Evolutionary conservation across 37 sponge, comb jelly and placozoan species (phyloP).

Genomic region (Ephydatia muelleri): DNA sequence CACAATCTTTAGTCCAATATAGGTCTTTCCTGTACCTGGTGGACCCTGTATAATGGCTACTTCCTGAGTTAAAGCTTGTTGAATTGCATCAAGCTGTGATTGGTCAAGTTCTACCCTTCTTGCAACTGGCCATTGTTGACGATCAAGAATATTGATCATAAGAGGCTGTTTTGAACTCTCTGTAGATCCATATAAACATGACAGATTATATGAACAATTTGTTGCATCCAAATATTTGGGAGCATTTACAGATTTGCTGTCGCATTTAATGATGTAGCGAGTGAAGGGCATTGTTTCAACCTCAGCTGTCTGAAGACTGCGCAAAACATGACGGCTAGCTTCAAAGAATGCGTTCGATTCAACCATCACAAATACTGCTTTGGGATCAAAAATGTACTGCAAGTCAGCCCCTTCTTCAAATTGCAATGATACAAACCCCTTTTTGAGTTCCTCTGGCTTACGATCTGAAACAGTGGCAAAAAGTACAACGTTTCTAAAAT

Average conservation of each 20-base stretch:
- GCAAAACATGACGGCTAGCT: constrained; percentile 80
- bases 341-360: constrained; percentile 90
- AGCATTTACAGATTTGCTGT: constrained; percentile 26
- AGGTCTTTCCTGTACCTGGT: constrained; percentile 98
- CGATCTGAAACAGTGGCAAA: constrained; percentile 85
- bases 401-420: constrained; percentile 32
- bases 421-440: constrained; percentile 47
- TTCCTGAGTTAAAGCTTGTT: constrained; percentile 74
- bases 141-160: constrained; percentile 20
- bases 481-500: constrained; percentile 23
- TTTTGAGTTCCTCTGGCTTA: constrained; percentile 48
- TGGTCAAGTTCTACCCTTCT: constrained; percentile 47
- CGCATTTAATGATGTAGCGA: constrained; percentile 48
- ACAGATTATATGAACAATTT: neutral
- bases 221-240: constrained; percentile 28
- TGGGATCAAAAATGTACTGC: neutral
- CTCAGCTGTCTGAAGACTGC: constrained; percentile 68
- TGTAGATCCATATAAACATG: constrained; percentile 32
- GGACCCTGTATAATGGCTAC: constrained; percentile 95
- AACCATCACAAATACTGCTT: constrained; percentile 58
- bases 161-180: neutral
- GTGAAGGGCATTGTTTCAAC: constrained; percentile 84
- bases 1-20: constrained; percentile 85
- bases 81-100: constrained; percentile 78
- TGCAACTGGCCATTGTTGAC: constrained; percentile 37